A percentile compares a stretch with the other conserved stretches of the same genome.
Conservation (phyloP, 1,140 invertebrate genomes). For the Meloidogyne chitwoodi region DNA sequence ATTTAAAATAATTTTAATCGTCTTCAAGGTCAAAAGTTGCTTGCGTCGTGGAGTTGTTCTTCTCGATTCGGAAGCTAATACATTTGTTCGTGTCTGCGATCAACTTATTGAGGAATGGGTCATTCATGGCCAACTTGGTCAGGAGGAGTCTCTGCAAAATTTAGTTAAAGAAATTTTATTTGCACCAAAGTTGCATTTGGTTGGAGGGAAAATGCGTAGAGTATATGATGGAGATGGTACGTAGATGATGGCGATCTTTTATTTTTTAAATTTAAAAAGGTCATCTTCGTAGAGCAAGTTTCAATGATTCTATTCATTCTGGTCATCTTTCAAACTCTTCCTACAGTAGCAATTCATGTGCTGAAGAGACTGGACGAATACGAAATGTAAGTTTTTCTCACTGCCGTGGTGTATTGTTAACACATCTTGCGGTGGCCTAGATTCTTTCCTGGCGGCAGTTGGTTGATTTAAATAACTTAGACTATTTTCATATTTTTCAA, state of each 20-base stretch:
- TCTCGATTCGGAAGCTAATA: slow-evolving; percentile 19
- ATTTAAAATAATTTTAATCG: slow-evolving; percentile 10
- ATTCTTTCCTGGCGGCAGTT: no score
- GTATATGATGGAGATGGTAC: slow-evolving; percentile 33
- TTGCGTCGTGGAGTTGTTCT: slow-evolving; percentile 37
- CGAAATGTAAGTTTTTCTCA: background rate
- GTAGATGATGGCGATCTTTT: background rate
- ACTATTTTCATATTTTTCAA: background rate
- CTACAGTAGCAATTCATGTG: slow-evolving; percentile 2
- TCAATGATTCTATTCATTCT: slow-evolving; percentile 1
- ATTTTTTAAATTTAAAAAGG: background rate
- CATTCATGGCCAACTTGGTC: slow-evolving; percentile 19
- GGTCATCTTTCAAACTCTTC: background rate
- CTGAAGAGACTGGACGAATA: slow-evolving; percentile 6
- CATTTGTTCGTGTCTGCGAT: slow-evolving; percentile 38
- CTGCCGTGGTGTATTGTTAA: no score
- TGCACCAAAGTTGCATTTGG: slow-evolving; percentile 44
- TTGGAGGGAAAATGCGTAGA: slow-evolving; percentile 41
- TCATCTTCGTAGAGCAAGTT: slow-evolving; percentile 19
- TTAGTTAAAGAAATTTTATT: slow-evolving; percentile 46
- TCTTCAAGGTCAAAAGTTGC: slow-evolving; percentile 33
- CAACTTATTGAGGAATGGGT: slow-evolving; percentile 35
- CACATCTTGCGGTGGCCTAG: no score
- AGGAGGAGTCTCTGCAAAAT: slow-evolving; percentile 21
- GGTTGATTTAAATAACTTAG: background rate